Evolutionary conservation across 1,140 invertebrate species (phyloP).

Genomic region (Drosophila tani): DNA sequence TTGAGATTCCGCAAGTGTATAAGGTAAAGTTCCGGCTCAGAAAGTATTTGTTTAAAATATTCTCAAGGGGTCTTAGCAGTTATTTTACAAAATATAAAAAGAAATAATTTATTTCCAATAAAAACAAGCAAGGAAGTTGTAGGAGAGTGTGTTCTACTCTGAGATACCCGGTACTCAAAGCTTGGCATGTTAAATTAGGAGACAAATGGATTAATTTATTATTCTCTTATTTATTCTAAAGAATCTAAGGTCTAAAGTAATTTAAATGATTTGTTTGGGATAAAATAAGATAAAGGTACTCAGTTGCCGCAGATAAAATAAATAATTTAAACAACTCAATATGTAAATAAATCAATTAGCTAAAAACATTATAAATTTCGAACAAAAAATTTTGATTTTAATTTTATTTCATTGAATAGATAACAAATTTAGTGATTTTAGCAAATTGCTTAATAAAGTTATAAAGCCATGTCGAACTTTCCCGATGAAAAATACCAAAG

Average conservation of each 20-base stretch:
- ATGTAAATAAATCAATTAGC: background rate
- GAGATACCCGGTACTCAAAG: too few species aligned
- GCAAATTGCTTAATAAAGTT: background rate
- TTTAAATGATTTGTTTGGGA: too few species aligned
- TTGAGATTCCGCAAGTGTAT: background rate
- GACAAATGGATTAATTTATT: too few species aligned
- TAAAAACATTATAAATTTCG: too few species aligned
- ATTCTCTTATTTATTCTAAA: too few species aligned
- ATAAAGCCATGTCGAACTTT: conserved; percentile 16
- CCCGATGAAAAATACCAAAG: conserved; percentile 9
- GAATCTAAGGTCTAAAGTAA: too few species aligned
- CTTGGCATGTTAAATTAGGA: too few species aligned
- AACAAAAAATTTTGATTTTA: too few species aligned
- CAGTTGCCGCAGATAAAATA: too few species aligned
- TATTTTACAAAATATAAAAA: too few species aligned
- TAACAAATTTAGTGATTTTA: background rate
- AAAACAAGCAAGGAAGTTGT: background rate
- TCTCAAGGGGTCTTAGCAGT: background rate
- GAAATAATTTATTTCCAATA: background rate
- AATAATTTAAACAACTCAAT: background rate
- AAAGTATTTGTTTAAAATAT: background rate
- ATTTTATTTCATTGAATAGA: background rate
- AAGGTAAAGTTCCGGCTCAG: conserved; percentile 1
- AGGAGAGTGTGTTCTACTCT: background rate
- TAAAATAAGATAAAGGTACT: too few species aligned